Evolutionary conservation across 2,113 vertebrate genomes (phyloP).

Genomic region (Perccottus glenii): DNA sequence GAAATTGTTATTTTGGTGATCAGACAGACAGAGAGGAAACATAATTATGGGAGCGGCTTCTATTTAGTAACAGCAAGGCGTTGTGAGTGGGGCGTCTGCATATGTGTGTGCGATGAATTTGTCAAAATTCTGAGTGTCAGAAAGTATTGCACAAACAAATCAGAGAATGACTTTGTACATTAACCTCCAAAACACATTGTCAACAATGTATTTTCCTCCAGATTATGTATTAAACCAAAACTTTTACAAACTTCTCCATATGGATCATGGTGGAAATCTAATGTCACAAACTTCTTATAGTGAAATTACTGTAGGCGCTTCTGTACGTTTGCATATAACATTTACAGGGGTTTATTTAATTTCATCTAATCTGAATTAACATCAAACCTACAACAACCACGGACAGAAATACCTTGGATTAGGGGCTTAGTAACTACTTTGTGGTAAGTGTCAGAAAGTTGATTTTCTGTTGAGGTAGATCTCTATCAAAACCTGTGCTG

Average conservation of each 20-base stretch:
- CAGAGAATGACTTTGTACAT: conserved; percentile 18
- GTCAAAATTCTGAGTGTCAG: conserved; percentile 29
- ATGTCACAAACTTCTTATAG: background rate
- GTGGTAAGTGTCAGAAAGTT: too few relatives aligned
- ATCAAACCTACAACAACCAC: too few relatives aligned
- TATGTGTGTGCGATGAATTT: conserved; percentile 25
- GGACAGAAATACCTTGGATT: too few relatives aligned
- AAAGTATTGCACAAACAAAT: conserved; percentile 20
- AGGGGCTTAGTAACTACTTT: too few relatives aligned
- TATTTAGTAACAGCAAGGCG: conserved; percentile 48
- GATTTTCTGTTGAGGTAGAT: too few relatives aligned
- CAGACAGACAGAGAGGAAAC: conserved; percentile 61
- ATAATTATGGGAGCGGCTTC: conserved; percentile 62
- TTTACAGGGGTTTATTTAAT: too few relatives aligned
- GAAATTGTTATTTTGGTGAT: conserved; percentile 69
- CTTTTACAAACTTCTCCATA: background rate
- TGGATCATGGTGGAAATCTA: background rate
- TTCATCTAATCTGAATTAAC: too few relatives aligned
- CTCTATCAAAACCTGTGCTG: too few relatives aligned
- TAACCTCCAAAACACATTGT: conserved; percentile 14
- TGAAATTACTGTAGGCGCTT: background rate
- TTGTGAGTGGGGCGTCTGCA: conserved; percentile 24
- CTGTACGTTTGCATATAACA: too few relatives aligned
- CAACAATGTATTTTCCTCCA: background rate
- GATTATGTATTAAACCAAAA: background rate